These are phyloP conservation scores for Cataglyphis hispanica DNA, from an alignment of 1,140 invertebrate species.

Conservation along the genomic window DNA sequence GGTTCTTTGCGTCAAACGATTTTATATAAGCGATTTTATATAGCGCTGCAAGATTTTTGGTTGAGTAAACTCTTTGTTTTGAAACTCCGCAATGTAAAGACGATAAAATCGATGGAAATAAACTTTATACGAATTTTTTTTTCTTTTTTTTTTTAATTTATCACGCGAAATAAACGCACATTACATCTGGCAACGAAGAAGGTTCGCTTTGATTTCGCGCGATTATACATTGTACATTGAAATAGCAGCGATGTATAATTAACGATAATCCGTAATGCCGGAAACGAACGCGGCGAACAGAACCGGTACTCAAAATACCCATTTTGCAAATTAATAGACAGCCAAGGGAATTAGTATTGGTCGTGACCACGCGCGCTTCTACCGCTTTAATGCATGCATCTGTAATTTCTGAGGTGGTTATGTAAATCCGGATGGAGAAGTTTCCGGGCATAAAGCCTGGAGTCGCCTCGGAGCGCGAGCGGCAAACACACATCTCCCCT, in stretches of 20 bases:
- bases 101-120: neutral
- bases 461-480: conserved; percentile 62
- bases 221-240: conserved; percentile 37
- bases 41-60: neutral
- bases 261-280: conserved; percentile 57
- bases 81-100: neutral
- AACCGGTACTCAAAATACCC: conserved; percentile 47
- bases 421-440: conserved; percentile 77
- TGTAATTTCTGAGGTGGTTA: conserved; percentile 81
- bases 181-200: neutral
- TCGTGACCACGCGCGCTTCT: conserved; percentile 57
- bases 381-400: conserved; percentile 72
- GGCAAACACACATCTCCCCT: conserved; percentile 67
- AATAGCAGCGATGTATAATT: conserved; percentile 26
- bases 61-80: neutral
- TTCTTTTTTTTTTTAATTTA: neutral
- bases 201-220: conserved; percentile 8
- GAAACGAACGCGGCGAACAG: conserved; percentile 48
- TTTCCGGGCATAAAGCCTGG: conserved; percentile 74
- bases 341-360: conserved; percentile 71
- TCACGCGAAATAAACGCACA: neutral
- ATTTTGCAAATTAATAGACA: conserved; percentile 75
- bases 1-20: neutral
- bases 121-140: neutral
- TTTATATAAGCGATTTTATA: neutral